These are phyloP conservation scores for Camponotus floridanus DNA, from an alignment of 1,140 invertebrate genomes.

Conservation along the genomic window DNA sequence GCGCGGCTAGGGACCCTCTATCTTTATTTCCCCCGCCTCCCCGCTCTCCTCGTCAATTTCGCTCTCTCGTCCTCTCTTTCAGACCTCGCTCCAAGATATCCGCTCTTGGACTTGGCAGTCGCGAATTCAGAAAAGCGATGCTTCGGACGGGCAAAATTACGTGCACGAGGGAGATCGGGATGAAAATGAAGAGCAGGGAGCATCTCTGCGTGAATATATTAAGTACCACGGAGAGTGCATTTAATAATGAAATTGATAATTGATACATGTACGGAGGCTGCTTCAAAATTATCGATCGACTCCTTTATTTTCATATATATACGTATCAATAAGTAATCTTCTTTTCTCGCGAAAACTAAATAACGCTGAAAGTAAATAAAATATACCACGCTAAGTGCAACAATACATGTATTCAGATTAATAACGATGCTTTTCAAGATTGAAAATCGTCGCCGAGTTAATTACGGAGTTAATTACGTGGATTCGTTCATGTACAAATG, in stretches of 20 bases:
- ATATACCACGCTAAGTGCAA: background rate
- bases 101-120: conserved; percentile 21
- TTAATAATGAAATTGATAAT: conserved; percentile 48
- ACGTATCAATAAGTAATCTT: conserved; percentile 13
- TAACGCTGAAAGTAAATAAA: background rate
- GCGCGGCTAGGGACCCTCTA: conserved; percentile 45
- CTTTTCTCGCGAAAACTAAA: background rate
- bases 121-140: conserved; percentile 57
- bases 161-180: conserved; percentile 25
- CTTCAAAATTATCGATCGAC: conserved; percentile 9
- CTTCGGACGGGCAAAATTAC: conserved; percentile 9
- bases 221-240: conserved; percentile 29
- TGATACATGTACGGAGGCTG: background rate
- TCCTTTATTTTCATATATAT: background rate
- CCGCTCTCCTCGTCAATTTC: conserved; percentile 52
- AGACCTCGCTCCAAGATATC: conserved; percentile 48
- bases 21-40: conserved; percentile 40
- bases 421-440: conserved; percentile 34
- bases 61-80: background rate
- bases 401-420: background rate
- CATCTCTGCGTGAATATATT: conserved; percentile 45
- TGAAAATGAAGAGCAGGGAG: conserved; percentile 39
- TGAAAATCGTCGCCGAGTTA: conserved; percentile 18
- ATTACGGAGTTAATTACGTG: conserved; percentile 46
- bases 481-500: conserved; percentile 13